phyloP scores from a whole-genome alignment of 1,140 invertebrate genomes.

The Conus betulinus region DNA sequence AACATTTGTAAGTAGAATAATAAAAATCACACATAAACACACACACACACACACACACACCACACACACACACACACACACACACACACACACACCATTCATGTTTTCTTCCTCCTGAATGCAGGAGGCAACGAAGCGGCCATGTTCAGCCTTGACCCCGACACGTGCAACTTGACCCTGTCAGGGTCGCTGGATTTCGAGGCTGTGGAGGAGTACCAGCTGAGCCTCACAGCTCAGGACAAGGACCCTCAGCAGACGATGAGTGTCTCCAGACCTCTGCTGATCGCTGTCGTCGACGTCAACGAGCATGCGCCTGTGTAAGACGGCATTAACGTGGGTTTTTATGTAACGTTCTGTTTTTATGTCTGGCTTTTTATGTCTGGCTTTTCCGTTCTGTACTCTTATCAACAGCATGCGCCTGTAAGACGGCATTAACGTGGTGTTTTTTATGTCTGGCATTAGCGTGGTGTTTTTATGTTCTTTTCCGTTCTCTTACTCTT shows the following conservation, averaged over 20 bases:
- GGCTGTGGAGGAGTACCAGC: neutral
- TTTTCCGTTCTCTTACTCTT: too few relatives aligned
- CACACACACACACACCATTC: neutral
- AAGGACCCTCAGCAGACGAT: neutral
- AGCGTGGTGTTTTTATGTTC: too few relatives aligned
- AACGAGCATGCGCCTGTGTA: conserved; percentile 9
- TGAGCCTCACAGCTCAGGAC: neutral
- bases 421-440: neutral
- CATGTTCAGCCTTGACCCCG: neutral
- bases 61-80: neutral
- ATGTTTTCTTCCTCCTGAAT: neutral
- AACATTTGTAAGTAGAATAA: too few relatives aligned
- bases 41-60: neutral
- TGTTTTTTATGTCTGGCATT: too few relatives aligned
- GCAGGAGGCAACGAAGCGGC: conserved; percentile 3
- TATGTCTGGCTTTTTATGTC: too few relatives aligned
- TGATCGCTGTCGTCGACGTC: neutral
- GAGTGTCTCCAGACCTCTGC: neutral
- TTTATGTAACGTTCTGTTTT: too few relatives aligned
- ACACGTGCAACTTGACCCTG: neutral
- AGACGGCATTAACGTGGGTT: neutral
- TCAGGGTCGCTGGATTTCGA: conserved; percentile 1
- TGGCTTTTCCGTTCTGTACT: too few relatives aligned
- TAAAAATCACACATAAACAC: too few relatives aligned
- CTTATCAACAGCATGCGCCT: neutral